Conservation (phyloP, 2,797 vertebrate genomes). For the Pseudochirops cupreus region DNA sequence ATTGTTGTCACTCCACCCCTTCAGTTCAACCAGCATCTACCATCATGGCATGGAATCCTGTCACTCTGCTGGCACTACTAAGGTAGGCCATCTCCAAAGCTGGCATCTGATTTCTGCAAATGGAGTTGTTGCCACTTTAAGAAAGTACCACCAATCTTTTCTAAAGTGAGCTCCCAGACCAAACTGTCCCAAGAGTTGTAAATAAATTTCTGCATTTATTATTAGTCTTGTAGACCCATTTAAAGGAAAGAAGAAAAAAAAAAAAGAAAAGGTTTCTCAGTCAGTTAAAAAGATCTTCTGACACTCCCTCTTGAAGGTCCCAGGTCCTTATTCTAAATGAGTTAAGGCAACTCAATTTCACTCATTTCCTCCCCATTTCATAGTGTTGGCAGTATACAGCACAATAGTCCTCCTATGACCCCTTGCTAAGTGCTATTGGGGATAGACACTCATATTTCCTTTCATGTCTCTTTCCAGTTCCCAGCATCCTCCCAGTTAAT, state of each 20-base stretch:
- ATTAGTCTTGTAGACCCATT: not conserved
- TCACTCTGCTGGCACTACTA: not conserved
- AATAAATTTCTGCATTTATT: not conserved
- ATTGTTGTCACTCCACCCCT: not conserved
- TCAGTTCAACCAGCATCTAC: not conserved
- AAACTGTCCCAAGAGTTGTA: not conserved
- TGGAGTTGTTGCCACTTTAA: not conserved
- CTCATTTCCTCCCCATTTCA: not conserved
- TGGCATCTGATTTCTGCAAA: not conserved
- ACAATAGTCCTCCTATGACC: not conserved
- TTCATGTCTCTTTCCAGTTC: not conserved
- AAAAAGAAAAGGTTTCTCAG: not conserved
- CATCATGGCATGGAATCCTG: not conserved
- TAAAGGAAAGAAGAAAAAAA: not conserved
- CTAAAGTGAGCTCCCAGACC: not conserved
- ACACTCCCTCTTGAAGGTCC: not conserved
- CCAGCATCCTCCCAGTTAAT: not conserved
- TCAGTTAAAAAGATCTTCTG: not conserved
- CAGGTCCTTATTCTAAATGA: not conserved
- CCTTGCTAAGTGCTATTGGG: not conserved
- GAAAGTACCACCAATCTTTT: not conserved
- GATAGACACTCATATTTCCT: not conserved
- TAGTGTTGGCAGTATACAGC: not conserved
- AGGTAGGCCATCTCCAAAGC: not conserved
- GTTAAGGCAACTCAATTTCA: not conserved